Evolutionary conservation across 2,888 invertebrate genomes (phyloP), one percentile per base, ranked within the genome.

Genomic region (Gasteruption jaculator): DNA sequence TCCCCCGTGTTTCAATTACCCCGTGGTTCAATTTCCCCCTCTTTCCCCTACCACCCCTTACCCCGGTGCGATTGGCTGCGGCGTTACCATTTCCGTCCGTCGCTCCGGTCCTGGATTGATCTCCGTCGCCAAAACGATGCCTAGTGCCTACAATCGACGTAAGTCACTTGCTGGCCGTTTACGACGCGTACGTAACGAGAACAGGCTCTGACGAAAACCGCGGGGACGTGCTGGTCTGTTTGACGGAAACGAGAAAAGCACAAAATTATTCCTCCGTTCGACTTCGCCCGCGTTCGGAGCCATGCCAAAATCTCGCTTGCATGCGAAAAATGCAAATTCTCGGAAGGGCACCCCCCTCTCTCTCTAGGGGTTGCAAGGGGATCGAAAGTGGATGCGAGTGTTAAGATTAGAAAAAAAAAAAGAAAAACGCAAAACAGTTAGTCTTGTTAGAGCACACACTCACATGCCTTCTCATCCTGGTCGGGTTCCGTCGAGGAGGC

Each of bases 391-490:
- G n/a, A 35, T 20, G 8, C 29, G 31, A 33, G 10, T 41, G 49
- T 58, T 58, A 58, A 37, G 42, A 37, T 46, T n/a, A n/a, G 20
- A 22, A 22, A 7, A 20, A 37, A 20, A 27, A 37, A 40, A 31
- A 32, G 25, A 7, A 27, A 38, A 52, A 56, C 46, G 48, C 46
- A 43, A 47, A 49, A 38, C 41, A 60, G 64, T 69, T 69, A 68
- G 68, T 68, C 57, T 55, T 64, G 66, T 69, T 68, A 68, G 65
- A 48, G 52, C 68, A 70, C 69, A 70, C 70, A 70, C 70, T 70
- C 68, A 69, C 69, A 69, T 69, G 69, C 69, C 70, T 69, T 69
- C 57, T 69, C 61, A 66, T 69, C 63, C 50, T 54, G 46, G 49
- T 57, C 53, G 38, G 48, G 50, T n/a, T 59, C 59, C 46, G 41